Percentiles rank a stretch among this genome's conserved stretches.
Conservation (phyloP, 2,888 invertebrate species). For the Drosophila heteroneura region DNA sequence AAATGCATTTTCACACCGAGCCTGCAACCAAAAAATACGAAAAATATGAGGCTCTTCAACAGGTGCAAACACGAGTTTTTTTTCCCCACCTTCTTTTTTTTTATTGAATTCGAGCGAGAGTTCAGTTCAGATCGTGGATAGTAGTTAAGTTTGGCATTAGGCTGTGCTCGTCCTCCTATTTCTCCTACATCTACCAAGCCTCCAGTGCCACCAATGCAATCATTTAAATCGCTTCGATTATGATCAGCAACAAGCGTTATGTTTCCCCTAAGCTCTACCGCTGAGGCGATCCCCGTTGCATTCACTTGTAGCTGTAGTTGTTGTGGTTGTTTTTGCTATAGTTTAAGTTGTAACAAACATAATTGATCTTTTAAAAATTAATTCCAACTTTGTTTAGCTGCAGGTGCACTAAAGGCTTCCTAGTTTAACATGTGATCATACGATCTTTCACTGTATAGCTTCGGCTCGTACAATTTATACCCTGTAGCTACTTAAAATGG, state of each 20-base stretch:
- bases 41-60: conserved; percentile 32
- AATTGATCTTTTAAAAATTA: conserved; percentile 80
- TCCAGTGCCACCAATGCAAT: conserved; percentile 57
- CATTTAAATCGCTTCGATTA: conserved; percentile 76
- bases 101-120: conserved; percentile 11
- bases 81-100: background rate
- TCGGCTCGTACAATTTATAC: conserved; percentile 30
- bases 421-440: conserved; percentile 35
- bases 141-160: conserved; percentile 30
- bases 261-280: conserved; percentile 61
- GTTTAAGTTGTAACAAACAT: conserved; percentile 49
- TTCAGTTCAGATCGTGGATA: conserved; percentile 41
- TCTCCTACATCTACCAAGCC: conserved; percentile 14
- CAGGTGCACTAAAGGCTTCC: conserved; percentile 64
- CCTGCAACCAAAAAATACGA: conserved; percentile 3
- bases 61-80: conserved; percentile 66
- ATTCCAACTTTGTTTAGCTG: conserved; percentile 69
- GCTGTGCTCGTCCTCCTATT: conserved; percentile 5
- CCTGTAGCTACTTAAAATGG: background rate
- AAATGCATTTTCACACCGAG: conserved; percentile 74
- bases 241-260: conserved; percentile 72
- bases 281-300: conserved; percentile 29
- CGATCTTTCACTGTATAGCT: conserved; percentile 12
- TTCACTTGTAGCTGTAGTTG: conserved; percentile 15
- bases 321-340: conserved; percentile 25